A percentile compares a stretch with the other conserved stretches of the same genome.
Conservation (phyloP, 2,797 vertebrate species). For the Myotis planiceps region DNA sequence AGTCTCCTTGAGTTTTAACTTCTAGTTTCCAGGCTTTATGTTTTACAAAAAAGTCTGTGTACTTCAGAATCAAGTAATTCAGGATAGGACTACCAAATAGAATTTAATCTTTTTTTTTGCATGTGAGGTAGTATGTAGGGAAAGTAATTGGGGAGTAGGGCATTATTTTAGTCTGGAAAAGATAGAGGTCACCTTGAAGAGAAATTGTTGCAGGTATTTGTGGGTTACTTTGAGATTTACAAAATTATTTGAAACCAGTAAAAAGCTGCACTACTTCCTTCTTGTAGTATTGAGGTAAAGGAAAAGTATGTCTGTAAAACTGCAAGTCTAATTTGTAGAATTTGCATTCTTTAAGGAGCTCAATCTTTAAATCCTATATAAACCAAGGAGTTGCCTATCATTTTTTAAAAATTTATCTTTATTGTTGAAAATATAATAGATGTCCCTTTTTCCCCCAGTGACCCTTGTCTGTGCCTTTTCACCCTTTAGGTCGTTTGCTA, state of each 20-base stretch:
- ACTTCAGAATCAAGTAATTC: conserved; percentile 1
- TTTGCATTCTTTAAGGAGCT: conserved; percentile 22
- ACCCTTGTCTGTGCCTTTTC: neutral
- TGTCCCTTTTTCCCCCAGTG: no score
- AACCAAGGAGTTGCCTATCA: neutral
- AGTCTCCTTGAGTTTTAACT: neutral
- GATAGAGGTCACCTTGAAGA: conserved; percentile 38
- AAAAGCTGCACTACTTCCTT: neutral
- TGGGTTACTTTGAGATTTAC: conserved; percentile 18
- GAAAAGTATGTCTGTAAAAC: conserved; percentile 29
- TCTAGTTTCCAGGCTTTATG: neutral
- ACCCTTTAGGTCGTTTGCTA: conserved; percentile 6
- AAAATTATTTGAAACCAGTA: neutral
- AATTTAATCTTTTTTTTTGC: neutral
- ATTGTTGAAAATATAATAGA: no score
- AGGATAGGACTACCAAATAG: conserved; percentile 8
- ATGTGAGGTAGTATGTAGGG: neutral
- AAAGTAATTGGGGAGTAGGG: neutral
- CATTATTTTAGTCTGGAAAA: conserved; percentile 36
- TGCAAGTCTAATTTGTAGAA: conserved; percentile 40
- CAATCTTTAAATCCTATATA: neutral
- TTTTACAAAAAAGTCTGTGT: neutral
- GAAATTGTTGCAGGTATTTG: conserved; percentile 37
- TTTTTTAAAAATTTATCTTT: no score
- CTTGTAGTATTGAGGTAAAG: neutral